These are phyloP conservation scores for Pachypanchax playfairii DNA, from an alignment of 2,113 vertebrate species.

Conservation along the genomic window DNA sequence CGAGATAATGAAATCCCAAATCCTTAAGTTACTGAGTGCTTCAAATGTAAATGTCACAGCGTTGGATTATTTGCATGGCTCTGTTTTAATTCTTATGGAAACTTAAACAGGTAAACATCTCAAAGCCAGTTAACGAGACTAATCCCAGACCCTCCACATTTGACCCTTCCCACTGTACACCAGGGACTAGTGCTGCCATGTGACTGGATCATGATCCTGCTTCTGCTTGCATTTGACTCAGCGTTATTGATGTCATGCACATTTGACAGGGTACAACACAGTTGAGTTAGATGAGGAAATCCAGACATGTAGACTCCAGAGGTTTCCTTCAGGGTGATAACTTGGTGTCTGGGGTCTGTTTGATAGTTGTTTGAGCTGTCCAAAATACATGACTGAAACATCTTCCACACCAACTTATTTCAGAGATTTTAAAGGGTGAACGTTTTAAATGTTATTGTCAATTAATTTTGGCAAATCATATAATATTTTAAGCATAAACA, in stretches of 20 bases:
- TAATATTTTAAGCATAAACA: conserved; percentile 15
- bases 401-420: too few relatives aligned
- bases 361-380: conserved; percentile 47
- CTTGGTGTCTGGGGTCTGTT: conserved; percentile 40
- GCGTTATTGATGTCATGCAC: conserved; percentile 55
- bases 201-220: conserved; percentile 38
- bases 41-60: conserved; percentile 17
- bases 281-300: conserved; percentile 57
- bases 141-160: conserved; percentile 55
- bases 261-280: conserved; percentile 44
- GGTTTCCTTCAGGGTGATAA: conserved; percentile 53
- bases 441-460: neutral
- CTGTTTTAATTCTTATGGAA: conserved; percentile 9
- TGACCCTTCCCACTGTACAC: conserved; percentile 39
- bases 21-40: conserved; percentile 13
- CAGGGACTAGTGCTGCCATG: conserved; percentile 31
- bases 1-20: conserved; percentile 15
- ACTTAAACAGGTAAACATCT: conserved; percentile 55
- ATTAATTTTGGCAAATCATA: neutral
- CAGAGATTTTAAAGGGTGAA: too few relatives aligned
- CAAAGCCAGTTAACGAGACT: conserved; percentile 46
- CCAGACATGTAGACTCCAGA: conserved; percentile 44
- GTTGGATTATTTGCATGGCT: conserved; percentile 17
- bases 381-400: too few relatives aligned
- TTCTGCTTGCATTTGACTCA: conserved; percentile 49